Percentiles rank a stretch among this genome's conserved stretches.
phyloP scores from a whole-genome alignment of 2,113 vertebrate genomes.

The Opisthocomus hoazin region DNA sequence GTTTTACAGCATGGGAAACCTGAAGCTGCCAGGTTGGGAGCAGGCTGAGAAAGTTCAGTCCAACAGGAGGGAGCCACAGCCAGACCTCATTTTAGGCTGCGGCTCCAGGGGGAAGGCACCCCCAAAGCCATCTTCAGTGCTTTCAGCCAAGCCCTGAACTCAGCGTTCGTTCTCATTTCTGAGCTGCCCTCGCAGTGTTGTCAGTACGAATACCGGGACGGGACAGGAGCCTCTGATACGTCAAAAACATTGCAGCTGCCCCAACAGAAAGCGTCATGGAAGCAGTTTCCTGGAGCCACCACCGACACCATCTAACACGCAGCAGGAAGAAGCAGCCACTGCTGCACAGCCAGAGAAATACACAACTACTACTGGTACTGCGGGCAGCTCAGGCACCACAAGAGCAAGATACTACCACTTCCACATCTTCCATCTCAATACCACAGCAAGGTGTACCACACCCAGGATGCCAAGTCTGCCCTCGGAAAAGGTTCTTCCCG shows the following conservation, averaged over 20 bases:
- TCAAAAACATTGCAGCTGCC: background rate
- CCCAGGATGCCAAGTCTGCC: background rate
- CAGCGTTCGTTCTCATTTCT: background rate
- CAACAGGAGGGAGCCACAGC: background rate
- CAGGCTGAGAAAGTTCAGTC: background rate
- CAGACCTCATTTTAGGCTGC: background rate
- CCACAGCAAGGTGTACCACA: rapidly evolving
- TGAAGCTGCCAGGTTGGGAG: background rate
- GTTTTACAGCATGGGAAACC: background rate
- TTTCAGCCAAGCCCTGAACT: background rate
- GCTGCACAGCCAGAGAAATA: background rate
- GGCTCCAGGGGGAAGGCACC: background rate
- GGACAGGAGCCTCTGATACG: background rate
- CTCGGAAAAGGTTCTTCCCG: background rate
- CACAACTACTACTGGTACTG: too few relatives aligned
- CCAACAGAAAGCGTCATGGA: background rate
- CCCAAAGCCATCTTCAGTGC: background rate
- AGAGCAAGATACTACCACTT: too few relatives aligned
- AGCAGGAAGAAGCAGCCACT: rapidly evolving
- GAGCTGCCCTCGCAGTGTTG: background rate
- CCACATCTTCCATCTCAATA: rapidly evolving
- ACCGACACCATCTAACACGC: background rate
- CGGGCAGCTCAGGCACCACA: background rate
- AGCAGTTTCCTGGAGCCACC: background rate
- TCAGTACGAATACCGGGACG: background rate